Percentiles rank a stretch among this genome's conserved stretches.
phyloP scores from a whole-genome alignment of 2,113 vertebrate species.

The Lethenteron reissneri region DNA sequence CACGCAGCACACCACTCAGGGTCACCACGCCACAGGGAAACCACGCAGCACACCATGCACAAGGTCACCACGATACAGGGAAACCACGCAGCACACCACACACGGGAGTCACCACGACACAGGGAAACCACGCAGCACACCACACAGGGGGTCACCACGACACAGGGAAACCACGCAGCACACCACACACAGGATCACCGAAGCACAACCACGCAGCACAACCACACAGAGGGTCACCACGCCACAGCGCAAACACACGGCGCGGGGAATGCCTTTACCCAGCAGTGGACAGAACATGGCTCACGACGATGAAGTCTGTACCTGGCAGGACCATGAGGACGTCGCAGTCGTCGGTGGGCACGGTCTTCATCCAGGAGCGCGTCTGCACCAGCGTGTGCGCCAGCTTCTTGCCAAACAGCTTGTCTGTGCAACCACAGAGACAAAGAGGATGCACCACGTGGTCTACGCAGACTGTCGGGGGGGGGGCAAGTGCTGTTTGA shows the following conservation, averaged over 20 bases:
- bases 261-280: no score
- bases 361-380: conserved; percentile 97
- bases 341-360: conserved; percentile 92
- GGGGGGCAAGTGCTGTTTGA: no score
- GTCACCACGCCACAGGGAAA: no score
- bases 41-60: no score
- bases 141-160: no score
- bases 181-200: background rate
- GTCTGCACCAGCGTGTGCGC: conserved; percentile 87
- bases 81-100: no score
- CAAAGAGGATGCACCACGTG: background rate
- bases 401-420: conserved; percentile 78
- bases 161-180: no score
- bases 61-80: no score
- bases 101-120: no score
- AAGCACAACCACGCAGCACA: background rate
- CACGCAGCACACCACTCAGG: no score
- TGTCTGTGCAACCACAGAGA: conserved; percentile 30
- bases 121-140: no score
- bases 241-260: background rate
- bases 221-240: background rate
- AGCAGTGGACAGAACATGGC: no score
- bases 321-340: conserved; percentile 89
- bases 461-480: background rate
- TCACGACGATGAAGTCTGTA: conserved; percentile 15